Evolutionary conservation across 1,140 invertebrate species (phyloP).

Genomic region (Drosophila willistoni): DNA sequence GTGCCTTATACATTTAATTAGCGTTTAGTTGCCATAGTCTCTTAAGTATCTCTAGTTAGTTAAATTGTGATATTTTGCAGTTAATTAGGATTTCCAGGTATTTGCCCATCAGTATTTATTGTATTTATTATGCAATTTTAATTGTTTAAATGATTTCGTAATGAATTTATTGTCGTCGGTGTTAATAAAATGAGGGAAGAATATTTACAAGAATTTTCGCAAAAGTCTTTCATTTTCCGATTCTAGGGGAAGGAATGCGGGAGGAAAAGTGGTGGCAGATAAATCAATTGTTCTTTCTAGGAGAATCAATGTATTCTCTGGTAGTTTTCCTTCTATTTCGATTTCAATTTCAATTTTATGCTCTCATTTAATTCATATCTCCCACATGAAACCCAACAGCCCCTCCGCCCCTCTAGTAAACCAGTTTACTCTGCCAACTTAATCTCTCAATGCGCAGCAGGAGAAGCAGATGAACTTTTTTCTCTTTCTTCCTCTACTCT

Average conservation of each 20-base stretch:
- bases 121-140: conserved; percentile 82
- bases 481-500: neutral
- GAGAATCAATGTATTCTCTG: no score
- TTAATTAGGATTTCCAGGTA: conserved; percentile 82
- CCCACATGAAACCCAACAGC: conserved; percentile 29
- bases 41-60: conserved; percentile 41
- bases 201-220: conserved; percentile 34
- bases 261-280: no score
- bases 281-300: no score
- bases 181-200: conserved; percentile 59
- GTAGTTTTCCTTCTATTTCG: no score
- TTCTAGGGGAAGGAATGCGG: no score
- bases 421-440: conserved; percentile 33
- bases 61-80: conserved; percentile 80
- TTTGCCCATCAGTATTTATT: conserved; percentile 77
- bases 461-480: neutral
- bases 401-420: conserved; percentile 26
- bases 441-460: conserved; percentile 18
- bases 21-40: conserved; percentile 68
- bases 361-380: conserved; percentile 58
- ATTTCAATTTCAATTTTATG: conserved; percentile 7
- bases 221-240: conserved; percentile 14
- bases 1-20: conserved; percentile 80
- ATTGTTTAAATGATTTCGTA: conserved; percentile 78
- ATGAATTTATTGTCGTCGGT: conserved; percentile 76